Evolutionary conservation across 2,888 invertebrate species (phyloP).

Genomic region (Girardia tigrina): DNA sequence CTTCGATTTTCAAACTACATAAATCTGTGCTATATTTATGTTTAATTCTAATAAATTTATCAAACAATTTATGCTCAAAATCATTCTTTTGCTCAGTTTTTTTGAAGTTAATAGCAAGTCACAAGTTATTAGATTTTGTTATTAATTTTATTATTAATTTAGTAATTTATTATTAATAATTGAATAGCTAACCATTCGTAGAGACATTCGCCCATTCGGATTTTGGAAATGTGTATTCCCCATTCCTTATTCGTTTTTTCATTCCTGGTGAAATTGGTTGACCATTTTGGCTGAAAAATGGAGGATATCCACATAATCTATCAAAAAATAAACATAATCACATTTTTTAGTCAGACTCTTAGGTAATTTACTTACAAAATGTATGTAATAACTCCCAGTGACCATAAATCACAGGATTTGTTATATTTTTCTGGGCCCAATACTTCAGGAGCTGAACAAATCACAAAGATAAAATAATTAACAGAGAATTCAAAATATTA

Average conservation of each 20-base stretch:
- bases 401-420: constrained; percentile 98
- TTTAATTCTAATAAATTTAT: no score
- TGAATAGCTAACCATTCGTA: constrained; percentile 18
- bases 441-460: constrained; percentile 67
- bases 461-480: constrained; percentile 38
- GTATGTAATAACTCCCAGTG: constrained; percentile 95
- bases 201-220: constrained; percentile 60
- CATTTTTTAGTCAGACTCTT: not conserved
- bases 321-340: not conserved
- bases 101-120: no score
- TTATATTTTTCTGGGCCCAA: constrained; percentile 91
- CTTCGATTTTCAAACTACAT: no score
- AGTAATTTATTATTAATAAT: no score
- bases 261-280: constrained; percentile 94
- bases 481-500: no score
- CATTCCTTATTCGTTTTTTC: constrained; percentile 84
- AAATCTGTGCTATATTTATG: no score
- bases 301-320: constrained; percentile 87
- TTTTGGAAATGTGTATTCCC: constrained; percentile 89
- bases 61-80: no score
- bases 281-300: constrained; percentile 93
- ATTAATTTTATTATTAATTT: no score
- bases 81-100: no score
- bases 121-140: no score
- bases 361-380: constrained; percentile 60